Evolutionary conservation across 2,113 vertebrate genomes (phyloP).

Genomic region (Hippopotamus amphibius): DNA sequence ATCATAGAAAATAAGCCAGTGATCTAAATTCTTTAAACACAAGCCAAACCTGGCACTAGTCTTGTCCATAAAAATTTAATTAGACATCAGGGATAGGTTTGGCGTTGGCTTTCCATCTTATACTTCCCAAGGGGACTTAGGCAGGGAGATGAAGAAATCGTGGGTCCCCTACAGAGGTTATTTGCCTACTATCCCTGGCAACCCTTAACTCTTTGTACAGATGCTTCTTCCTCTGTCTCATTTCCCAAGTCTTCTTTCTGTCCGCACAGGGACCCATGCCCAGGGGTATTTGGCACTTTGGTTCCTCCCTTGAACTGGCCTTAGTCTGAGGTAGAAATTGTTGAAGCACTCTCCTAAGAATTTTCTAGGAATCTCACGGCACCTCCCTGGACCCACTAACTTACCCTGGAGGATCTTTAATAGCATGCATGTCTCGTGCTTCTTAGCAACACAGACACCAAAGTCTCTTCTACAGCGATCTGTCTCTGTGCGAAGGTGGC

Average conservation of each 20-base stretch:
- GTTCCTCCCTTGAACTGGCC: background rate
- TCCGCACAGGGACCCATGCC: accelerated
- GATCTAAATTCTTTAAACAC: background rate
- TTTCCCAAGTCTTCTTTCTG: background rate
- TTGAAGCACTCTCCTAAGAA: background rate
- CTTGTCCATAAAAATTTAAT: background rate
- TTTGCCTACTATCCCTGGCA: too few species aligned
- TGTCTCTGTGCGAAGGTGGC: background rate
- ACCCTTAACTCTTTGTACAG: background rate
- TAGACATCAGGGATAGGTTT: background rate
- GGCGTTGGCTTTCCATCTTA: background rate
- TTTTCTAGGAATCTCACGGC: background rate
- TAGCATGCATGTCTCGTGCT: conserved; percentile 31
- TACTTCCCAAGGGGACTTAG: background rate
- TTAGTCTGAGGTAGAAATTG: background rate
- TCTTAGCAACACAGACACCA: conserved; percentile 44
- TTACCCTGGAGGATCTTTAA: conserved; percentile 60
- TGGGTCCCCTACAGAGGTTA: background rate
- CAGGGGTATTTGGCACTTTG: background rate
- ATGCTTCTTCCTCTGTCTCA: background rate
- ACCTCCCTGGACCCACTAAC: background rate
- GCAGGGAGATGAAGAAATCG: background rate
- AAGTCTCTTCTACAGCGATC: conserved; percentile 73
- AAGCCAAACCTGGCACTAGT: background rate
- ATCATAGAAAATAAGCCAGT: background rate